Conservation (phyloP, 2,113 vertebrate species). For the Danionella cerebrum region DNA sequence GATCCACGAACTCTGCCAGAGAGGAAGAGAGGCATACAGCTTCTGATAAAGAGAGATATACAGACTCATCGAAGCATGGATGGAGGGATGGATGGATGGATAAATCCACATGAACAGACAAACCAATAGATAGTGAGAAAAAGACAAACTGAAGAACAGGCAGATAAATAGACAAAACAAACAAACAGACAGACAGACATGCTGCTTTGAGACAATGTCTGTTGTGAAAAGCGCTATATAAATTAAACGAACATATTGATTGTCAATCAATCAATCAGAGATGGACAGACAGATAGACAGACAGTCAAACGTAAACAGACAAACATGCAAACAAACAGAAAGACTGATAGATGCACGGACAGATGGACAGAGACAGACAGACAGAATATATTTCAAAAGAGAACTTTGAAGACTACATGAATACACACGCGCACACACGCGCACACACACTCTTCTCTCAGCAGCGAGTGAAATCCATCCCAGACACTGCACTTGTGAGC, state of each 20-base stretch:
- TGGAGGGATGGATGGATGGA: no score
- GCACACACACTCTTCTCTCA: neutral
- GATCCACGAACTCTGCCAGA: neutral
- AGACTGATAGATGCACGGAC: neutral
- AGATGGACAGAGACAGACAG: neutral
- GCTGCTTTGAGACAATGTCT: no score
- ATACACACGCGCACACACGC: neutral
- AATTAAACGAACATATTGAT: neutral
- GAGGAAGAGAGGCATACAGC: neutral
- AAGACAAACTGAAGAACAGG: neutral
- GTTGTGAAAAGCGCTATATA: no score
- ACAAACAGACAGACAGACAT: neutral
- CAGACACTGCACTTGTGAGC: neutral
- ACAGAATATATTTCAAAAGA: no score
- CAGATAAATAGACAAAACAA: neutral
- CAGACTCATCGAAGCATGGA: neutral
- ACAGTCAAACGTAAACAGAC: neutral
- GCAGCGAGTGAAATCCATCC: neutral
- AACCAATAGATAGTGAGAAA: neutral
- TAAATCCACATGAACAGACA: neutral
- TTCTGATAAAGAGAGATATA: neutral
- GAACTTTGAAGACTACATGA: slow-evolving; percentile 9
- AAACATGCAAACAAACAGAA: fast-evolving
- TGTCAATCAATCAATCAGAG: fast-evolving
- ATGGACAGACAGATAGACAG: neutral